phyloP scores from a whole-genome alignment of 2,113 vertebrate genomes.

The Octodon degus region DNA sequence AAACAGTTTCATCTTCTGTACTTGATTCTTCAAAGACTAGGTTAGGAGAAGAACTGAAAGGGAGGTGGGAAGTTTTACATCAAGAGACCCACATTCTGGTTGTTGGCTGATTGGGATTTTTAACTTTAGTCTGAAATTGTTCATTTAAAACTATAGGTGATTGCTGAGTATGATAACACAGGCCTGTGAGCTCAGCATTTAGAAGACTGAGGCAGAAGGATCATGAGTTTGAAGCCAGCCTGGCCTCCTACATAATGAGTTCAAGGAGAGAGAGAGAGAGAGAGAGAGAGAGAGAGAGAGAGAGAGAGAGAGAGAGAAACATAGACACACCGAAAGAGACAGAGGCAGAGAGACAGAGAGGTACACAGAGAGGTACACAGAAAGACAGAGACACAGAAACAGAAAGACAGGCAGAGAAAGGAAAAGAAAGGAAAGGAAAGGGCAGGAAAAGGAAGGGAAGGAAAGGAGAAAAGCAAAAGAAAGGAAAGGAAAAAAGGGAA shows the following conservation, averaged over 20 bases:
- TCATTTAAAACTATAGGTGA: conserved; percentile 8
- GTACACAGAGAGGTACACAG: not conserved
- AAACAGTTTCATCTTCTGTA: not conserved
- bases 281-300: not conserved
- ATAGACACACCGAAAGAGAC: not conserved
- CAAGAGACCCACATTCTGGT: not conserved
- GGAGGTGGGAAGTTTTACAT: not conserved
- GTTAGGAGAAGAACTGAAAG: not conserved
- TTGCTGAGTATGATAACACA: not conserved
- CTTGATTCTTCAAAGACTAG: not conserved
- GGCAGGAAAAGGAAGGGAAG: not conserved
- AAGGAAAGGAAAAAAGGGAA: not conserved
- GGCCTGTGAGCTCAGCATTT: not conserved
- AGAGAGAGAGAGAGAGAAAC: not conserved
- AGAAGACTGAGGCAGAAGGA: not conserved
- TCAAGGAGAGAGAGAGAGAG: not conserved
- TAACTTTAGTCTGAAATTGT: not conserved
- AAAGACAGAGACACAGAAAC: not conserved
- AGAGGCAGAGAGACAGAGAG: not conserved
- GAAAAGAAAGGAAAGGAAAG: not conserved
- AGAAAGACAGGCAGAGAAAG: not conserved
- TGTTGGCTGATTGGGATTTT: not conserved
- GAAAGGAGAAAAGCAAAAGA: not conserved
- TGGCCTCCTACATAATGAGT: too few species aligned
- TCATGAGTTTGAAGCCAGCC: not conserved